Conservation (phyloP, 2,888 invertebrate genomes). For the Morpho deidamia region DNA sequence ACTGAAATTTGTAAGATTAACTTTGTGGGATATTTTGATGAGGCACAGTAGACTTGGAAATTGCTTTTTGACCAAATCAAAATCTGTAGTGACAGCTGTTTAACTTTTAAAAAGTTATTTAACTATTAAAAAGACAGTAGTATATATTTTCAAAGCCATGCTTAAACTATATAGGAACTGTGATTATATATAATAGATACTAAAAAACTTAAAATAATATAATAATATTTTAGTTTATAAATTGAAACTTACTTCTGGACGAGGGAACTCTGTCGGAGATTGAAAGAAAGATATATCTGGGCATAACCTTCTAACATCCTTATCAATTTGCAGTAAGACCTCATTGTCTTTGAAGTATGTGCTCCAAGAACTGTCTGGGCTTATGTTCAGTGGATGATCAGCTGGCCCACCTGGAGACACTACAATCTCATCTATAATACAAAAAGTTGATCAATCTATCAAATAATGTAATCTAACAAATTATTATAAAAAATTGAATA, state of each 20-base stretch:
- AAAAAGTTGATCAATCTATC: slow-evolving; percentile 25
- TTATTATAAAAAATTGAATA: too few species aligned
- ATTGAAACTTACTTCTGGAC: slow-evolving; percentile 76
- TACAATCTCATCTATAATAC: slow-evolving; percentile 86
- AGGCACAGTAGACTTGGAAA: too few species aligned
- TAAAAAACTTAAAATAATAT: slow-evolving; percentile 10
- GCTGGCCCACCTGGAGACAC: slow-evolving; percentile 87
- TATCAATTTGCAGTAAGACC: slow-evolving; percentile 97
- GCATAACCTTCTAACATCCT: slow-evolving; percentile 95
- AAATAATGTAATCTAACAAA: too few species aligned
- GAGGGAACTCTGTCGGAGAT: slow-evolving; percentile 93
- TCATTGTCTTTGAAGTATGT: slow-evolving; percentile 98
- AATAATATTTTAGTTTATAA: neutral
- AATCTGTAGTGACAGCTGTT: too few species aligned
- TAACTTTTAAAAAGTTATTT: too few species aligned
- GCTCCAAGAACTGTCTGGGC: slow-evolving; percentile 97
- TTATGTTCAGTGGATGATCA: slow-evolving; percentile 96
- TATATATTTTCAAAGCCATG: too few species aligned
- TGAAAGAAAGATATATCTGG: slow-evolving; percentile 99
- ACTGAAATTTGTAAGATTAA: too few species aligned
- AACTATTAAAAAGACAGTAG: too few species aligned
- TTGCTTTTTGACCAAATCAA: too few species aligned
- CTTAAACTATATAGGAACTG: too few species aligned
- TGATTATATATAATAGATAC: too few species aligned
- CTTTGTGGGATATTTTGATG: too few species aligned